Evolutionary conservation across 2,888 invertebrate genomes (phyloP), one percentile per base, ranked within the genome.

Genomic region (Chrysolina haemoptera): DNA sequence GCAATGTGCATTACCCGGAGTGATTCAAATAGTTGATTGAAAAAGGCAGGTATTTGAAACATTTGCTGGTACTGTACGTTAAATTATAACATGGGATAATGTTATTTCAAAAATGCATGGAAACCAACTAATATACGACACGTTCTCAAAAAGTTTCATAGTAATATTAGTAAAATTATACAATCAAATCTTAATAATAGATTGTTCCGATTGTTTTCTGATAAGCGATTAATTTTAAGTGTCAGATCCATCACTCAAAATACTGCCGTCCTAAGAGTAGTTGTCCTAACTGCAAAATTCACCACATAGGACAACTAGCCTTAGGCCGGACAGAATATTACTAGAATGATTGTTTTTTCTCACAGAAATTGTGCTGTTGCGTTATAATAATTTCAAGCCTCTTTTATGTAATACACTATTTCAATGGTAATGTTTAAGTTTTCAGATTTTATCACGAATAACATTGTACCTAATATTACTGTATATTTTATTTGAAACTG

Each of bases 391-490:
- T 43, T 68, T 70, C 46, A 68, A 70, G 63, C 67, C 67, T 68
- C 41, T 67, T 62, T 67, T 67, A 35, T 35, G 4, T 35, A 68
- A 74, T 73, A 65, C 78, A 78, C 73, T 67, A 53, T 73, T 63
- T 73, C 55, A 64, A 74, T 71, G 75, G 70, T 78, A 74, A 74
- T 72, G 73, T 81, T 82, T 82, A 82, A 82, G 82, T 83, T 83
- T 83, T 83, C 79, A 82, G 76, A 82, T 82, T 83, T 80, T 82
- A 82, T 82, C 77, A 80, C 78, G 48, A 76, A 75, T 81, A 81
- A 81, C 78, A 79, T 71, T 79, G 78, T 81, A 81, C 78, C 79
- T 82, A 82, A 80, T 80, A 77, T 77, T 27, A 76, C 62, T 78
- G 78, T 78, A 80, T 76, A 80, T 76, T 79, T 77, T 79, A 79